Conservation (phyloP, 35 echinoderm and acorn worm species). For the Stichopus chloronotus region DNA sequence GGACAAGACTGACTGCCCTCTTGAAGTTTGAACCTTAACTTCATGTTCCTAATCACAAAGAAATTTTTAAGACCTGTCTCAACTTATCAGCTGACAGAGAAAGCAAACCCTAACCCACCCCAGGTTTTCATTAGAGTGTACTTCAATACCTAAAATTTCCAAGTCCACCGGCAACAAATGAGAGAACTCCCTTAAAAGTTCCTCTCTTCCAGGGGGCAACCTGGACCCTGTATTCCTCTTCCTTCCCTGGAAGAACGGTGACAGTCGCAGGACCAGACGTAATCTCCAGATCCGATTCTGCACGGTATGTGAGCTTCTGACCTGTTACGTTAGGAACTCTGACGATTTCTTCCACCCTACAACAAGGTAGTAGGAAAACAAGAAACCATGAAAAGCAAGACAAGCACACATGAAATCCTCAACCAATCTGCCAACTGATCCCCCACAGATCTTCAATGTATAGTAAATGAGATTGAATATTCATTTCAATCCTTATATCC, state of each 20-base stretch:
- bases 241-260: constrained; percentile 84
- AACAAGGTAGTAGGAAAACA: not conserved
- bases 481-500: no score
- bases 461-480: no score
- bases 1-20: no score
- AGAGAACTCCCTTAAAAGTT: constrained; percentile 80
- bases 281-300: constrained; percentile 78
- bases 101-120: not conserved
- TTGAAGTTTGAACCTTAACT: no score
- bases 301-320: constrained; percentile 78
- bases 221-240: constrained; percentile 74
- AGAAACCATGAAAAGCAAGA: not conserved
- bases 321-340: constrained; percentile 84
- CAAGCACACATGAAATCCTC: not conserved
- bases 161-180: constrained; percentile 88
- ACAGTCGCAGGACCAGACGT: constrained; percentile 69
- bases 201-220: constrained; percentile 92
- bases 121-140: not conserved
- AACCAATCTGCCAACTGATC: not conserved
- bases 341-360: constrained; percentile 75
- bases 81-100: no score
- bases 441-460: no score
- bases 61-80: no score
- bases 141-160: constrained; percentile 76
- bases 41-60: no score